Conservation (phyloP, 2,113 vertebrate species). For the Thermophis baileyi region DNA sequence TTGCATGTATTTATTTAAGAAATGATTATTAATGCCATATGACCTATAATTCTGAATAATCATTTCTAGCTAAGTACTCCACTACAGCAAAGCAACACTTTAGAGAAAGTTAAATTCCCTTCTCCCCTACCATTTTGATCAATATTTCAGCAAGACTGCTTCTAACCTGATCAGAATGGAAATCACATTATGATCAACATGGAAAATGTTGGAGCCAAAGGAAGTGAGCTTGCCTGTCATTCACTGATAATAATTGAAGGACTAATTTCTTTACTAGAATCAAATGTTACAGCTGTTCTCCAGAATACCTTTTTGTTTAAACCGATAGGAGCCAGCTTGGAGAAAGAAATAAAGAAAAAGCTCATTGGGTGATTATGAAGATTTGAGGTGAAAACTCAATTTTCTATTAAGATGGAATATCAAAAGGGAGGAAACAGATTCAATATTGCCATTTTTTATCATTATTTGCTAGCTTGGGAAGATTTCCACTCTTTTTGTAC, state of each 20-base stretch:
- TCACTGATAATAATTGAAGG: constrained; percentile 38
- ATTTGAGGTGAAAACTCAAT: constrained; percentile 40
- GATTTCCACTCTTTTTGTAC: background rate
- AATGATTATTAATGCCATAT: background rate
- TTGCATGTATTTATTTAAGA: background rate
- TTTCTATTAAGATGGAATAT: constrained; percentile 43
- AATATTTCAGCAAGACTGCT: constrained; percentile 47
- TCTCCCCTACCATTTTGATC: constrained; percentile 32
- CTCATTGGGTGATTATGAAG: constrained; percentile 39
- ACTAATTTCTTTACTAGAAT: constrained; percentile 42
- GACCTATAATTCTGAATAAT: background rate
- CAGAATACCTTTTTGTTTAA: constrained; percentile 44
- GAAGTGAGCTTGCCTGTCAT: background rate
- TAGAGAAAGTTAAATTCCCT: background rate
- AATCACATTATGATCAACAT: background rate
- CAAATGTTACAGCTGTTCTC: constrained; percentile 37
- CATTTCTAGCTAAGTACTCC: constrained; percentile 29
- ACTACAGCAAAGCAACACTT: background rate
- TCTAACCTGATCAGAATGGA: background rate
- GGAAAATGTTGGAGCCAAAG: constrained; percentile 26
- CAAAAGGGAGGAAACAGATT: background rate
- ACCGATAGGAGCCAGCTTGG: constrained; percentile 44
- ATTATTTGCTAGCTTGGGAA: background rate
- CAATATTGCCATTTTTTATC: background rate
- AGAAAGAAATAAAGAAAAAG: constrained; percentile 47